Percentiles rank a stretch among this genome's conserved stretches.
Evolutionary conservation across 1,140 invertebrate species (phyloP).

Genomic region (Dendrolimus punctatus): DNA sequence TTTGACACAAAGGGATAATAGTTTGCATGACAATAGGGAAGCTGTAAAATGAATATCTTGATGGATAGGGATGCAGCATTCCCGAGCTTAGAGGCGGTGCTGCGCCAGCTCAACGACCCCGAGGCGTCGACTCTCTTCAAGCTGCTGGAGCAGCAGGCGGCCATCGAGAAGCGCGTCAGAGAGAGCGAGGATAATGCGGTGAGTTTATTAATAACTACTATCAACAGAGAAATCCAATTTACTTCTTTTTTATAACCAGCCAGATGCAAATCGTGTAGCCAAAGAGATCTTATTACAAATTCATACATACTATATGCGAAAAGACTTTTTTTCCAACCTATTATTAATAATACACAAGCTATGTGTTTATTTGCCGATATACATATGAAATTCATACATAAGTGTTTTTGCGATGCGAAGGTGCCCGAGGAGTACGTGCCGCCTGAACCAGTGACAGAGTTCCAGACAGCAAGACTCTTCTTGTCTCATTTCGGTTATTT

Average conservation of each 20-base stretch:
- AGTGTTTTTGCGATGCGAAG: slow-evolving; percentile 20
- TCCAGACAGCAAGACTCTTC: slow-evolving; percentile 94
- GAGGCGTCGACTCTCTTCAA: slow-evolving; percentile 59
- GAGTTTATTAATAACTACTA: slow-evolving; percentile 13
- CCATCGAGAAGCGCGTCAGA: slow-evolving; percentile 64
- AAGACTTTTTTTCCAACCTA: no score
- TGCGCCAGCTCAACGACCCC: slow-evolving; percentile 71
- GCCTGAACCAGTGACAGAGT: slow-evolving; percentile 89
- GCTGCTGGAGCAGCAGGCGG: slow-evolving; percentile 71
- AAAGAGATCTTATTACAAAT: no score
- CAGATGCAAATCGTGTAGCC: no score
- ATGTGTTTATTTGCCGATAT: no score
- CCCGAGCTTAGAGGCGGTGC: slow-evolving; percentile 82
- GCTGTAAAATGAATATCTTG: no score
- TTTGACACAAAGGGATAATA: no score
- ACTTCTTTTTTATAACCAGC: no score
- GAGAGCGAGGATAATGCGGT: slow-evolving; percentile 67
- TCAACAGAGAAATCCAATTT: no score
- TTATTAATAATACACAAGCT: no score
- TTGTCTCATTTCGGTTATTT: slow-evolving; percentile 95
- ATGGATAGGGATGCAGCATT: slow-evolving; percentile 84
- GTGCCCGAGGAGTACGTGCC: slow-evolving; percentile 82
- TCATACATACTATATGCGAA: no score
- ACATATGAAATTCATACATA: not conserved
- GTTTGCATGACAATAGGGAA: no score